Conservation (phyloP, 1,140 invertebrate species). For the Galendromus occidentalis region DNA sequence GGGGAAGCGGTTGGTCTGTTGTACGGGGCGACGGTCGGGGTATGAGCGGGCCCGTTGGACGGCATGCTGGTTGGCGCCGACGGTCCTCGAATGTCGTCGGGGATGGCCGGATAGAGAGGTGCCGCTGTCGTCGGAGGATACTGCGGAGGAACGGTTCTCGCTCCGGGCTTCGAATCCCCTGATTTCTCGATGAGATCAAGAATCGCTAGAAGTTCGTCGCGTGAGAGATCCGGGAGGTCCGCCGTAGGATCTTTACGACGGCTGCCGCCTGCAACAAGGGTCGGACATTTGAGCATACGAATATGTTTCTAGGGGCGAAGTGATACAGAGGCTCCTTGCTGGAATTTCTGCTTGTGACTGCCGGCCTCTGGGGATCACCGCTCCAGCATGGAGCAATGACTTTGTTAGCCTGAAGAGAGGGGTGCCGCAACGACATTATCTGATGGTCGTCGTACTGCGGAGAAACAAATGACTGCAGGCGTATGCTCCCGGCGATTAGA, state of each 20-base stretch:
- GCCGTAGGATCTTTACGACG: slow-evolving; percentile 6
- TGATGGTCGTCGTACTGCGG: too few relatives aligned
- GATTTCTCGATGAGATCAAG: slow-evolving; percentile 4
- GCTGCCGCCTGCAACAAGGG: background rate
- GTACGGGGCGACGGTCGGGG: background rate
- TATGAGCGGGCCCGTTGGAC: background rate
- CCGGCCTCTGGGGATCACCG: too few relatives aligned
- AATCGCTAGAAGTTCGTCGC: background rate
- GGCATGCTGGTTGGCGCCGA: background rate
- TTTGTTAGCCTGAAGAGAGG: too few relatives aligned
- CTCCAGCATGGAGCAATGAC: too few relatives aligned
- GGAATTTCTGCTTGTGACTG: too few relatives aligned
- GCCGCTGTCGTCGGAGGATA: background rate
- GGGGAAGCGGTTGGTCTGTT: background rate
- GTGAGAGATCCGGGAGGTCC: background rate
- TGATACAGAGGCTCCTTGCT: too few relatives aligned
- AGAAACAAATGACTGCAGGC: too few relatives aligned
- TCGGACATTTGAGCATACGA: too few relatives aligned
- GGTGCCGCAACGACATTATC: too few relatives aligned
- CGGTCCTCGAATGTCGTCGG: background rate
- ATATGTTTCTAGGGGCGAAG: too few relatives aligned
- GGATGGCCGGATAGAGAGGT: background rate
- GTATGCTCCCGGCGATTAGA: too few relatives aligned
- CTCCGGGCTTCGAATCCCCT: background rate
- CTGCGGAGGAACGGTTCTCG: background rate